A percentile compares a stretch with the other conserved stretches of the same genome.
phyloP scores from a whole-genome alignment of 2,797 vertebrate species.

The Takifugu ocellatus region DNA sequence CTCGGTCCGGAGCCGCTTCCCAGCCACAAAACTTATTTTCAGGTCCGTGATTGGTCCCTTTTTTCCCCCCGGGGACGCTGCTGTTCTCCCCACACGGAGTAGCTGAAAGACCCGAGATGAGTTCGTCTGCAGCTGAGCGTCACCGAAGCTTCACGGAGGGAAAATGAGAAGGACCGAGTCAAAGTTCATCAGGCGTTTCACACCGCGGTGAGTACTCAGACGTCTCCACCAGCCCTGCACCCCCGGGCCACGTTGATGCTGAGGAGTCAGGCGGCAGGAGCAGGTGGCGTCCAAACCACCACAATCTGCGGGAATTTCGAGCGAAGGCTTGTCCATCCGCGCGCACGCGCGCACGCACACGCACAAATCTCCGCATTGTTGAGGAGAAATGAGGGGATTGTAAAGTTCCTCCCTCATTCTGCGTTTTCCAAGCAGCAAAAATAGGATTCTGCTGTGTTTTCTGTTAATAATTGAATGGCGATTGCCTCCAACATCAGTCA shows the following conservation, averaged over 20 bases:
- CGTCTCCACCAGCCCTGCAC: not conserved
- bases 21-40: slow-evolving; percentile 25
- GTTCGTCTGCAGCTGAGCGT: slow-evolving; percentile 32
- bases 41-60: not conserved
- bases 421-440: slow-evolving; percentile 39
- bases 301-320: slow-evolving; percentile 8
- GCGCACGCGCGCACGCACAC: not conserved
- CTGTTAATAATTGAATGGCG: slow-evolving; percentile 54
- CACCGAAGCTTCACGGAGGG: slow-evolving; percentile 28
- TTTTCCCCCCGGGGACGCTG: too few relatives aligned
- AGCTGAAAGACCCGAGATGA: slow-evolving; percentile 54
- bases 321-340: not conserved
- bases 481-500: slow-evolving; percentile 42
- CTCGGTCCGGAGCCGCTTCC: slow-evolving; percentile 45
- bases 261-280: too few relatives aligned
- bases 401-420: not conserved
- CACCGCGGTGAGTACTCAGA: slow-evolving; percentile 68
- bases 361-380: not conserved
- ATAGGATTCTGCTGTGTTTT: slow-evolving; percentile 33
- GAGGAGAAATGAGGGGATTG: not conserved
- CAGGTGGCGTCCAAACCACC: too few relatives aligned
- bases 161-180: slow-evolving; percentile 65
- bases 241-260: not conserved
- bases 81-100: too few relatives aligned
- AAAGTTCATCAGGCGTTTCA: slow-evolving; percentile 67